Base-by-base conservation (phyloP, 2,113 vertebrate genomes). In the Phalacrocorax pelagicus region DNA sequence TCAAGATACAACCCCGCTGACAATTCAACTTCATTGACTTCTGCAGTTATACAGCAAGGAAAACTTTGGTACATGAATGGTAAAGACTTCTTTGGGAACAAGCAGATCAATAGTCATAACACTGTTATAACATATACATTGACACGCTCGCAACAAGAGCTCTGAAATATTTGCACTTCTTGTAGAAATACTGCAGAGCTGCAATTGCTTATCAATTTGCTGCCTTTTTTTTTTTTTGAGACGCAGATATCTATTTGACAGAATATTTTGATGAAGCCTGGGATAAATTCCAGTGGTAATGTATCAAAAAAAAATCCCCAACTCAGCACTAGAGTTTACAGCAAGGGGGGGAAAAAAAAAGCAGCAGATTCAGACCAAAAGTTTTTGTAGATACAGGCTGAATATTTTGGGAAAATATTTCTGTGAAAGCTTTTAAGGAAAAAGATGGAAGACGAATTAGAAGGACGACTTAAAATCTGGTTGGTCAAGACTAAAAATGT, bases 61-160 rank as follows among this genome's bases (percentile, higher is more conserved):
- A 71, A 90, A 71, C 57, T 93, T 86, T 22, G 63, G 51, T 69
- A 67, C 66, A 12, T 17, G 55, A 83, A 70, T 12, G 30, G 55
- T 72, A 91, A 95, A 91, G 85, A 90, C 82, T 86, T 92, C 61
- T 46, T 95, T 94, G 75, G 88, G 88, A 96, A 81, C 92, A 86
- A 66, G 92, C 63, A 86, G 88, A 96, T 96, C 96, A 92, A 96
- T 93, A 96, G 74, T 63, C 82, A 81, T 95, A 96, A 88, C 79
- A 51, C 34, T 70, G 65, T 59, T 96, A 80, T 73, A 92, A 92
- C 83, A 92, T 27, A 74, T 12, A 92, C 87, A 92, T 40, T 70
- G 95, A 96, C 86, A 84, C 1, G 0, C 62, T 90, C 2, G 0
- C 81, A 86, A 86, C 27, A 70, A 92, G 85, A 44, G 66, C 72